A percentile compares a stretch with the other conserved stretches of the same genome.
Evolutionary conservation across 2,888 invertebrate species (phyloP).

Genomic region (Himalopsyche anomala): DNA sequence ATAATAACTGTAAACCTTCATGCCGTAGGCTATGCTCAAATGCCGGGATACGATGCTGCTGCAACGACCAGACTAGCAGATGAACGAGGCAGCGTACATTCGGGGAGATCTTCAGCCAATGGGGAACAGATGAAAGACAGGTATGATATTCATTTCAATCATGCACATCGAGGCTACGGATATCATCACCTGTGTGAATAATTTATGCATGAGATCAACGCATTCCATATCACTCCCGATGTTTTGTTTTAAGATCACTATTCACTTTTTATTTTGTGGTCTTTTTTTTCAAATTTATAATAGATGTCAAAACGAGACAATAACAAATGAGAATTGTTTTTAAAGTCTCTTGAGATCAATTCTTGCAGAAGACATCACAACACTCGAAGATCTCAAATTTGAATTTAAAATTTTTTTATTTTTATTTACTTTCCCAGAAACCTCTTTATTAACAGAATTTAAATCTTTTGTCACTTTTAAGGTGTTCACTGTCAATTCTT

Average conservation of each 20-base stretch:
- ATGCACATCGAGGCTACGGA: neutral
- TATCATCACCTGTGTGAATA: slow-evolving; percentile 5
- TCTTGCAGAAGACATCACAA: too few relatives aligned
- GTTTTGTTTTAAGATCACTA: neutral
- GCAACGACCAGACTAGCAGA: slow-evolving; percentile 73
- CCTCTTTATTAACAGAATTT: too few relatives aligned
- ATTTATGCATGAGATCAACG: slow-evolving; percentile 19
- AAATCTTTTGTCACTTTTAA: too few relatives aligned
- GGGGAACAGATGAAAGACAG: slow-evolving; percentile 81
- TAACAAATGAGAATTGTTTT: too few relatives aligned
- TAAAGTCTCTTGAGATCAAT: too few relatives aligned
- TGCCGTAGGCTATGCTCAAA: slow-evolving; percentile 66
- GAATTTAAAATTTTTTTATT: too few relatives aligned
- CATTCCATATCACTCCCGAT: neutral
- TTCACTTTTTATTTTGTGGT: neutral
- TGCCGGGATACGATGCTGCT: slow-evolving; percentile 67
- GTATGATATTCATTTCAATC: slow-evolving; percentile 67
- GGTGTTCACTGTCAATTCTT: too few relatives aligned
- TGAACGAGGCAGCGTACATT: slow-evolving; percentile 88
- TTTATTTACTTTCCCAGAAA: too few relatives aligned
- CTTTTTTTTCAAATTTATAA: neutral
- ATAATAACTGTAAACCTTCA: neutral
- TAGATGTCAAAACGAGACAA: too few relatives aligned
- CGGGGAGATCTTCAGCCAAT: slow-evolving; percentile 88
- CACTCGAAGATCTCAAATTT: too few relatives aligned